Evolutionary conservation across 37 sponge, comb jelly and placozoan genomes (phyloP).

Genomic region (Diacarnus erythraeanus): DNA sequence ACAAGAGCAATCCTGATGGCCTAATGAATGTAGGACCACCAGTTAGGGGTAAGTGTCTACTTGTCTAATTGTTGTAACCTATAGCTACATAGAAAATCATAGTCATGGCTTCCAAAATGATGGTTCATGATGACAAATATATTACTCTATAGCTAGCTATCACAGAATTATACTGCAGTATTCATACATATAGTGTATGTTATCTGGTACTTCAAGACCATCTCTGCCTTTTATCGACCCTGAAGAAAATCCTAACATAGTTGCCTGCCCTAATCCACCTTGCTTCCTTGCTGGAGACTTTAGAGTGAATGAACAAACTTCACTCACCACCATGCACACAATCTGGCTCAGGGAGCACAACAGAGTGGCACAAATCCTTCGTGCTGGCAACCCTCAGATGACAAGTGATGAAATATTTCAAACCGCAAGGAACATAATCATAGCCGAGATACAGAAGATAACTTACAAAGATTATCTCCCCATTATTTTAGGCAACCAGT

Average conservation of each 20-base stretch:
- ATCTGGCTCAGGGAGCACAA: slow-evolving; percentile 96
- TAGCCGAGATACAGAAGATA: slow-evolving; percentile 75
- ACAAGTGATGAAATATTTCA: slow-evolving; percentile 79
- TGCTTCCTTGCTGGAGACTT: slow-evolving; percentile 79
- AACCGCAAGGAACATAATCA: slow-evolving; percentile 73
- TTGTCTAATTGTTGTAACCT: no score
- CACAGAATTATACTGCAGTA: no score
- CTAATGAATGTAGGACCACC: background rate
- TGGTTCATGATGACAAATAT: background rate
- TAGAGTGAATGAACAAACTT: slow-evolving; percentile 84
- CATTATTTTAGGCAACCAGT: slow-evolving; percentile 43
- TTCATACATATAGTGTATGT: no score
- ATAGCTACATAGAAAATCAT: no score
- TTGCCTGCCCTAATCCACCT: background rate
- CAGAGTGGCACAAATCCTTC: slow-evolving; percentile 67
- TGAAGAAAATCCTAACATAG: background rate
- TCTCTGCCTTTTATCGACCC: background rate
- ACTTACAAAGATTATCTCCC: slow-evolving; percentile 87
- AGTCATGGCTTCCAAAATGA: background rate
- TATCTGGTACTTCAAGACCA: slow-evolving; percentile 37
- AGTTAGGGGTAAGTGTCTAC: background rate
- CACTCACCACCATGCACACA: slow-evolving; percentile 88
- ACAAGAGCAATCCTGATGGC: background rate
- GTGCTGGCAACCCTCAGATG: slow-evolving; percentile 66
- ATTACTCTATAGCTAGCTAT: no score